Evolutionary conservation across 1,140 invertebrate species (phyloP), one percentile per base, ranked within the genome.

Genomic region (Drosophila persimilis): DNA sequence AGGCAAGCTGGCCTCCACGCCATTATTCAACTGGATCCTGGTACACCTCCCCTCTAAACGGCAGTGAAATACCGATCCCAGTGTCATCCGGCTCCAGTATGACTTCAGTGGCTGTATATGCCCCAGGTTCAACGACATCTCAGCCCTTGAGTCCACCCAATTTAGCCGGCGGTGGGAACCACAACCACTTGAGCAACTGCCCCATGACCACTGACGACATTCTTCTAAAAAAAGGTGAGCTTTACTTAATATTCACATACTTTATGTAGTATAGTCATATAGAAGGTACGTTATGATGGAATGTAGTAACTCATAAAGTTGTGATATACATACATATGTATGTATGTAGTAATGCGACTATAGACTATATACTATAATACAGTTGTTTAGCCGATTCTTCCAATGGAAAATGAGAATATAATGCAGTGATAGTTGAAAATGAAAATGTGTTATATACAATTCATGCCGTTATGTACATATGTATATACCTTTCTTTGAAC

Each of bases 171-270:
- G 67, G 52, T 6, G 13, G 58, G 7, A 44, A 29, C 31, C 69
- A 72, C 39, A 44, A 39, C 31, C 69, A 72, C 39, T 35, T 77
- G 35, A 51, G 41, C n/a, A 85, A 48, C 24, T 83, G 76, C 22
- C 53, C 74, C 9, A 67, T 58, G 11, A 45, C 48, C 6, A 35
- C 73, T 11, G 89, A 90, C 1, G 86, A 91, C 29, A 64, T 89
- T 22, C 45, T 74, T 31, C 61, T 89, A 8, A 90, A 91, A 60
- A 91, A 91, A 63, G 90, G 90, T 90, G 17, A 77, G 73, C 35
- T 15, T 17, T 2, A 46, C 17, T 41, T 47, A 43, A 17, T 13
- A 7, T 43, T 9, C 9, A 11, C 47, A 50, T 22, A 22, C 20
- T 20, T 20, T 7, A 24, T n/a, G 5, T 6, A 24, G 31, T 58